Evolutionary conservation across 1,140 invertebrate species (phyloP).

Genomic region (Galendromus occidentalis): DNA sequence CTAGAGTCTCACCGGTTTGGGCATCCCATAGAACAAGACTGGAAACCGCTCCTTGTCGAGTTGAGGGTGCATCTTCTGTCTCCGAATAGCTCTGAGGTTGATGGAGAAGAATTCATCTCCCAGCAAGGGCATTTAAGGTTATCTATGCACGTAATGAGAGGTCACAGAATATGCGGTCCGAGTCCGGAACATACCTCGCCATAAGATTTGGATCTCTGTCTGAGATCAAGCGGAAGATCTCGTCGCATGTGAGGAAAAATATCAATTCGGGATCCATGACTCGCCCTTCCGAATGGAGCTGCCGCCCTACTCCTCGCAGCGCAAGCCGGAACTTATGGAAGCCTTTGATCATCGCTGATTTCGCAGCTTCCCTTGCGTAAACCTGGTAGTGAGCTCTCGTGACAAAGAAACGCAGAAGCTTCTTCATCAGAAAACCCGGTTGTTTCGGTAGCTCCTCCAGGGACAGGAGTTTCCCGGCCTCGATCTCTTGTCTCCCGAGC

Average conservation of each 20-base stretch:
- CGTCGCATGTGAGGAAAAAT: slow-evolving; percentile 44
- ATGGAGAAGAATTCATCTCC: too few species aligned
- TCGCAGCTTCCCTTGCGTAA: slow-evolving; percentile 21
- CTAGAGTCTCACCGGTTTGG: not conserved
- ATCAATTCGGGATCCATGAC: slow-evolving; percentile 45
- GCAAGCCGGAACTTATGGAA: slow-evolving; percentile 40
- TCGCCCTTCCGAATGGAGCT: slow-evolving; percentile 38
- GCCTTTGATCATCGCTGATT: slow-evolving; percentile 23
- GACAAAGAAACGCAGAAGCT: slow-evolving; percentile 33
- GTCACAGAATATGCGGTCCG: too few species aligned
- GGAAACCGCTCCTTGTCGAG: not conserved
- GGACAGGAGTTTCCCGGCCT: too few species aligned
- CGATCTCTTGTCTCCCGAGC: not conserved
- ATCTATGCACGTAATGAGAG: too few species aligned
- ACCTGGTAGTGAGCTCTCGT: slow-evolving; percentile 39
- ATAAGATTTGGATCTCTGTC: slow-evolving; percentile 36
- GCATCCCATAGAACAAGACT: not conserved
- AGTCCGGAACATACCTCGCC: slow-evolving; percentile 37
- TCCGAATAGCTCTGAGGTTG: not conserved
- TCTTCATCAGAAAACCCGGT: slow-evolving; percentile 17
- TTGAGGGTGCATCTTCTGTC: not conserved
- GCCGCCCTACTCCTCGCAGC: slow-evolving; percentile 35
- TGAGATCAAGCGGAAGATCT: slow-evolving; percentile 39
- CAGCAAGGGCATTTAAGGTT: too few species aligned
- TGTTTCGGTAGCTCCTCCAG: too few species aligned